phyloP scores from a whole-genome alignment of 2,113 vertebrate species.

The Dascyllus trimaculatus region DNA sequence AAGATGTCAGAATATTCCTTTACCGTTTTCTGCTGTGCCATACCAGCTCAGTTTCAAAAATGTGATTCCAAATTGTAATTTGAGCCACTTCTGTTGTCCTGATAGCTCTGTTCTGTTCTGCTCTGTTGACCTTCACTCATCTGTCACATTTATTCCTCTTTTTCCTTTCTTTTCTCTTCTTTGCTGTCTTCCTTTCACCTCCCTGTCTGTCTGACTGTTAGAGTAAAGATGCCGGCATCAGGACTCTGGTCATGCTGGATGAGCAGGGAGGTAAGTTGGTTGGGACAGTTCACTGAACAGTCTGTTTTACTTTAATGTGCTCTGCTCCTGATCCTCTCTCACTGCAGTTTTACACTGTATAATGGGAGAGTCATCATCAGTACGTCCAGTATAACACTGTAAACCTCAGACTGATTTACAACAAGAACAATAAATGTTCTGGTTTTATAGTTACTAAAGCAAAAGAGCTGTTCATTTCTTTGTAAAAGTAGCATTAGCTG shows the following conservation, averaged over 20 bases:
- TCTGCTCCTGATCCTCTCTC: constrained; percentile 8
- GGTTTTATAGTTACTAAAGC: background rate
- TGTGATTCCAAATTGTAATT: constrained; percentile 44
- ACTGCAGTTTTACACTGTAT: constrained; percentile 12
- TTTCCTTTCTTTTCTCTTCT: constrained; percentile 9
- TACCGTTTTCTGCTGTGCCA: background rate
- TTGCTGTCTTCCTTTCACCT: background rate
- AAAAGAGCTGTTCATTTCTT: background rate
- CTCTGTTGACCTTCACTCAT: constrained; percentile 61
- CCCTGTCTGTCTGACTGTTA: constrained; percentile 72
- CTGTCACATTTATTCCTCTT: constrained; percentile 50
- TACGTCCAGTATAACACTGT: constrained; percentile 40
- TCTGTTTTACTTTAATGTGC: constrained; percentile 30
- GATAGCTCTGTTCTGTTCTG: constrained; percentile 33
- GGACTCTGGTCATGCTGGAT: constrained; percentile 99
- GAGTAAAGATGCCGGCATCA: constrained; percentile 99
- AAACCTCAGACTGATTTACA: constrained; percentile 6
- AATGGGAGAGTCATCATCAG: background rate
- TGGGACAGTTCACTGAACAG: constrained; percentile 28
- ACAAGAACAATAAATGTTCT: background rate
- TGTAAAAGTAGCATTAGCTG: background rate
- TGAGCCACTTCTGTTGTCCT: constrained; percentile 24
- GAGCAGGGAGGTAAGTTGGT: constrained; percentile 98
- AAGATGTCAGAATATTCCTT: constrained; percentile 1
- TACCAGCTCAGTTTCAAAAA: constrained; percentile 26